Percentiles rank a stretch among this genome's conserved stretches.
These are phyloP conservation scores for Lathronympha strigana DNA, from an alignment of 2,888 invertebrate genomes.

Conservation along the genomic window DNA sequence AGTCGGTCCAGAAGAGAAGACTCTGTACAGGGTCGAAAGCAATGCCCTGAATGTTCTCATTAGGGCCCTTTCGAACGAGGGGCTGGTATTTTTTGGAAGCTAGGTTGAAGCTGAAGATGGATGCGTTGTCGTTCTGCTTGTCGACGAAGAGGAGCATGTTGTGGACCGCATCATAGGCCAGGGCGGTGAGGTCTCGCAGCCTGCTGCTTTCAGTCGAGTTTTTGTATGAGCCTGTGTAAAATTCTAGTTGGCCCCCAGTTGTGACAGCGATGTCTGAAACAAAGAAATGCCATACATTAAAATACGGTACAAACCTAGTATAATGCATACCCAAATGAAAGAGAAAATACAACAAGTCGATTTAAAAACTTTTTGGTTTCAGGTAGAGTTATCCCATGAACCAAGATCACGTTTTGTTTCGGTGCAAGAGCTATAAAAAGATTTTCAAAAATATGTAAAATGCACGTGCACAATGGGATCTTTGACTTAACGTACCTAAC, in stretches of 20 bases:
- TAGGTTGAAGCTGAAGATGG: slow-evolving; percentile 86
- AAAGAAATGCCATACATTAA: slow-evolving; percentile 49
- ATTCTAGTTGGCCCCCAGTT: slow-evolving; percentile 87
- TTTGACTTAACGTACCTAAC: not conserved
- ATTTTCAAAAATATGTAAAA: too few species aligned
- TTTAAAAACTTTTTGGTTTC: too few species aligned
- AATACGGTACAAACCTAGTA: not conserved
- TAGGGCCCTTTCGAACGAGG: slow-evolving; percentile 77
- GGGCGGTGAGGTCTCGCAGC: slow-evolving; percentile 85
- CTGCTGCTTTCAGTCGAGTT: slow-evolving; percentile 76
- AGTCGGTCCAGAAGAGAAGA: slow-evolving; percentile 93
- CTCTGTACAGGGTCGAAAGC: slow-evolving; percentile 89
- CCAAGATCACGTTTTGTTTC: too few species aligned
- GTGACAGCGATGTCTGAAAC: slow-evolving; percentile 90
- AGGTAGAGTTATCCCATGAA: too few species aligned
- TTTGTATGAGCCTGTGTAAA: slow-evolving; percentile 77
- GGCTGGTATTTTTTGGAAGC: slow-evolving; percentile 67
- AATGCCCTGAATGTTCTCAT: slow-evolving; percentile 87
- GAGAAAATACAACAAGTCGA: too few species aligned
- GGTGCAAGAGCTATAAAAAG: too few species aligned
- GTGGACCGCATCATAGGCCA: slow-evolving; percentile 88
- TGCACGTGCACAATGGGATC: not conserved
- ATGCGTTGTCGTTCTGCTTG: slow-evolving; percentile 85
- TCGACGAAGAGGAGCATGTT: slow-evolving; percentile 88
- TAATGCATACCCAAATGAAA: too few species aligned